Evolutionary conservation across 1,140 invertebrate species (phyloP).

Genomic region (Lutraria rhynchaena): DNA sequence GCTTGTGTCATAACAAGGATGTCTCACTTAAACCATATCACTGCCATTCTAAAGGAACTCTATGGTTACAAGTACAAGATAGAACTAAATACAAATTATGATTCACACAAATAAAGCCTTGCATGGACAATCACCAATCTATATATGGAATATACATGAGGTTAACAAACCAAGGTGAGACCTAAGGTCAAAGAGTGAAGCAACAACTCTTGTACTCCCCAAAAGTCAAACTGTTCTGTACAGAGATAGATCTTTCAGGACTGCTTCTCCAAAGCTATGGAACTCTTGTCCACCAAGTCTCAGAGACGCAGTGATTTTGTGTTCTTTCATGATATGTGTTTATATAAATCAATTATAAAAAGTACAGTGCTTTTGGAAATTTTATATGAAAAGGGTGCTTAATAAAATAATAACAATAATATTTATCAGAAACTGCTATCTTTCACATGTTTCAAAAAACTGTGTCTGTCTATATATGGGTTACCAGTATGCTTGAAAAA

Average conservation of each 20-base stretch:
- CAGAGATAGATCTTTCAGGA: slow-evolving; percentile 1
- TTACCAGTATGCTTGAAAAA: too few relatives aligned
- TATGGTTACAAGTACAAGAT: slow-evolving; percentile 34
- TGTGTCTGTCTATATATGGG: too few relatives aligned
- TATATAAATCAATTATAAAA: too few relatives aligned
- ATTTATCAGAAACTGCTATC: too few relatives aligned
- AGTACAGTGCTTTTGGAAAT: too few relatives aligned
- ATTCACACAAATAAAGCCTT: slow-evolving; percentile 1
- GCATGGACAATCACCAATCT: slow-evolving; percentile 15
- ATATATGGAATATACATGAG: background rate
- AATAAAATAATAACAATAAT: too few relatives aligned
- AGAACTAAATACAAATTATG: slow-evolving; percentile 37
- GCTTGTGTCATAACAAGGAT: slow-evolving; percentile 26
- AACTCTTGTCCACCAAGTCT: slow-evolving; percentile 9
- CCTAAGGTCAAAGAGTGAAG: slow-evolving; percentile 8
- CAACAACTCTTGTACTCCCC: slow-evolving; percentile 1
- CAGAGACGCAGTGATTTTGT: background rate
- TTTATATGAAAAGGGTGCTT: too few relatives aligned
- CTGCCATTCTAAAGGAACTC: slow-evolving; percentile 34
- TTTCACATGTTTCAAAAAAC: too few relatives aligned
- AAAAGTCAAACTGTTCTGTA: slow-evolving; percentile 12
- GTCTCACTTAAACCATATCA: slow-evolving; percentile 16
- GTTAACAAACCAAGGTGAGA: slow-evolving; percentile 1
- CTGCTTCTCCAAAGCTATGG: slow-evolving; percentile 11
- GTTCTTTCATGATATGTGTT: slow-evolving; percentile 8